Percentiles rank a stretch among this genome's conserved stretches.
Evolutionary conservation across 2,113 vertebrate genomes (phyloP).

Genomic region (Pedetes capensis): DNA sequence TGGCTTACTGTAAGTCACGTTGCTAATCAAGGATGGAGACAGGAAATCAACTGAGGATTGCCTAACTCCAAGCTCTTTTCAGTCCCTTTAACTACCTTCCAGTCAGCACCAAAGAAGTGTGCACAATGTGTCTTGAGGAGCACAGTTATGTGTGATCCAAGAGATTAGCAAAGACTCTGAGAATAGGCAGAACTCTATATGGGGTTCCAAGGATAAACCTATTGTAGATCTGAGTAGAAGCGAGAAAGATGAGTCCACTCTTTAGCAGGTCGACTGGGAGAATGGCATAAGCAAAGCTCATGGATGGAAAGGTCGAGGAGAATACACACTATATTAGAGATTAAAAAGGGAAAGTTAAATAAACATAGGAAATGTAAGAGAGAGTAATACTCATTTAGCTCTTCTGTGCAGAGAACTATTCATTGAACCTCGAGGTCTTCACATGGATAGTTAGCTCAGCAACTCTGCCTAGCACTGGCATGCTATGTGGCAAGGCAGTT

Average conservation of each 20-base stretch:
- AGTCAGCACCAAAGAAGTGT: neutral
- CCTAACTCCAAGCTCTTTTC: conserved; percentile 5
- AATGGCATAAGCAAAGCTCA: neutral
- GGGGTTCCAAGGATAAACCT: neutral
- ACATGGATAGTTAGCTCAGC: neutral
- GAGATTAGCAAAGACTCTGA: neutral
- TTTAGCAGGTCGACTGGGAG: neutral
- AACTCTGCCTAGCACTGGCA: neutral
- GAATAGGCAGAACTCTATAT: neutral
- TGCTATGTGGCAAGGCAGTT: neutral
- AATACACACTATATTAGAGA: neutral
- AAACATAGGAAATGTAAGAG: neutral
- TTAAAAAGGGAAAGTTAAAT: neutral
- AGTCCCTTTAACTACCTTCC: neutral
- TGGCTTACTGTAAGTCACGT: neutral
- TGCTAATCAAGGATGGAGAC: neutral
- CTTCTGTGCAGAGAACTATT: neutral
- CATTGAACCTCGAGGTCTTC: neutral
- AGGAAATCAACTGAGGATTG: conserved; percentile 6
- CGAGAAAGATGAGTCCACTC: neutral
- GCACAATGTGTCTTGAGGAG: neutral
- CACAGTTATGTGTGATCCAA: neutral
- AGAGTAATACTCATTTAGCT: neutral
- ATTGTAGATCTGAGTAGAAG: neutral
- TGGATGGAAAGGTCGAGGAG: neutral